phyloP scores from a whole-genome alignment of 2,888 invertebrate genomes.

The Aspidiotus rigidus region DNA sequence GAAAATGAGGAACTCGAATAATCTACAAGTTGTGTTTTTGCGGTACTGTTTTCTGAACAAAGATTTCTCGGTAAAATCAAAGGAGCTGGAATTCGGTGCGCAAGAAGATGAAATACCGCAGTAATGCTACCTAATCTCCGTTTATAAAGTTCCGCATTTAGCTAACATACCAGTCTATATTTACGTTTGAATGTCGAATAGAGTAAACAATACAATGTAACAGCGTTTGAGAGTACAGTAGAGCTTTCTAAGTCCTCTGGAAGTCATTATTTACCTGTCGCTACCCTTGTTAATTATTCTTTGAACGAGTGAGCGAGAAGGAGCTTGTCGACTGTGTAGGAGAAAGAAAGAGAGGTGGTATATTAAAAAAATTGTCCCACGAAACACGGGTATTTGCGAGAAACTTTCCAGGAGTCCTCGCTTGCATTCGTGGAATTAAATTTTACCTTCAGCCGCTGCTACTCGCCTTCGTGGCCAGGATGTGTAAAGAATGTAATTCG shows the following conservation, averaged over 20 bases:
- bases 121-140: conserved; percentile 28
- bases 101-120: conserved; percentile 14
- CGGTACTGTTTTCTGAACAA: background rate
- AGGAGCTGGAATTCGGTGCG: background rate
- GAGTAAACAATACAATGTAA: conserved; percentile 27
- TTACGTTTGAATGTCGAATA: conserved; percentile 29
- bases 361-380: background rate
- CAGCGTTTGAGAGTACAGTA: conserved; percentile 11
- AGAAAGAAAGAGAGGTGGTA: background rate
- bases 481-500: conserved; percentile 1
- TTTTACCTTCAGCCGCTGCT: background rate
- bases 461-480: background rate
- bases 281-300: conserved; percentile 32
- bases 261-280: conserved; percentile 33
- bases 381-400: background rate
- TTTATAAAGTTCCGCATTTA: conserved; percentile 19
- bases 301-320: conserved; percentile 8
- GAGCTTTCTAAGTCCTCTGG: conserved; percentile 27
- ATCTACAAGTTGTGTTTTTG: conserved; percentile 17
- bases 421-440: background rate
- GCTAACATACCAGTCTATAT: conserved; percentile 13
- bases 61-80: conserved; percentile 9
- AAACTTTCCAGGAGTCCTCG: background rate
- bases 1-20: background rate
- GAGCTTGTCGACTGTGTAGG: background rate